Percentiles rank a stretch among this genome's conserved stretches.
Conservation (phyloP, 2,113 vertebrate species). For the Prunella fulvescens region DNA sequence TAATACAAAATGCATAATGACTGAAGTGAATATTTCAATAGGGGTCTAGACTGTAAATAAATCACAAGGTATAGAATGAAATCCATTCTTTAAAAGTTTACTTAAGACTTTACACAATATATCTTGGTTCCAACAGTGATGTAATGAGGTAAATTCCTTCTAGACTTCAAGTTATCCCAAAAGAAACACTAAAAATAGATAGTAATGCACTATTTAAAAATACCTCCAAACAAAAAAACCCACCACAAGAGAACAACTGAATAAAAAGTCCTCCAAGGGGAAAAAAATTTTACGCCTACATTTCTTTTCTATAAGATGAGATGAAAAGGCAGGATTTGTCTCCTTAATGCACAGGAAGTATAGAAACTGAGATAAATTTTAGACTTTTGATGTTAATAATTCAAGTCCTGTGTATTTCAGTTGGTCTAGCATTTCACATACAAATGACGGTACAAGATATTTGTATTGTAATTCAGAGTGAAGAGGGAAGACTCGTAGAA, state of each 20-base stretch:
- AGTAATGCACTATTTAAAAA: neutral
- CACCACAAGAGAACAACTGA: neutral
- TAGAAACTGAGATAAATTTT: neutral
- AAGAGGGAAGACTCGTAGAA: neutral
- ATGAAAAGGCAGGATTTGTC: neutral
- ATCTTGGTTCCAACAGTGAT: neutral
- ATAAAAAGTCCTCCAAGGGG: neutral
- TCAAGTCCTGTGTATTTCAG: neutral
- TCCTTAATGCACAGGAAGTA: neutral
- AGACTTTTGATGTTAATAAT: neutral
- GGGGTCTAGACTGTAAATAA: neutral
- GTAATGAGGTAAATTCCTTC: neutral
- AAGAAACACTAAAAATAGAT: neutral
- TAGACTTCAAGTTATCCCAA: neutral
- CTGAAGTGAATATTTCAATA: neutral
- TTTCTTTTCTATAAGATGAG: neutral
- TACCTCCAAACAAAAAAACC: accelerated
- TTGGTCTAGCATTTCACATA: neutral
- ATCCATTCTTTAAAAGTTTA: neutral
- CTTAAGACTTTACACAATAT: neutral
- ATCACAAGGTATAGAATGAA: neutral
- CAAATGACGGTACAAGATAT: neutral
- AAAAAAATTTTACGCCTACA: neutral
- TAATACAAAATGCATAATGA: neutral
- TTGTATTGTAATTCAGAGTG: neutral